phyloP scores from a whole-genome alignment of 2,797 vertebrate genomes.

The Gorsachius magnificus region DNA sequence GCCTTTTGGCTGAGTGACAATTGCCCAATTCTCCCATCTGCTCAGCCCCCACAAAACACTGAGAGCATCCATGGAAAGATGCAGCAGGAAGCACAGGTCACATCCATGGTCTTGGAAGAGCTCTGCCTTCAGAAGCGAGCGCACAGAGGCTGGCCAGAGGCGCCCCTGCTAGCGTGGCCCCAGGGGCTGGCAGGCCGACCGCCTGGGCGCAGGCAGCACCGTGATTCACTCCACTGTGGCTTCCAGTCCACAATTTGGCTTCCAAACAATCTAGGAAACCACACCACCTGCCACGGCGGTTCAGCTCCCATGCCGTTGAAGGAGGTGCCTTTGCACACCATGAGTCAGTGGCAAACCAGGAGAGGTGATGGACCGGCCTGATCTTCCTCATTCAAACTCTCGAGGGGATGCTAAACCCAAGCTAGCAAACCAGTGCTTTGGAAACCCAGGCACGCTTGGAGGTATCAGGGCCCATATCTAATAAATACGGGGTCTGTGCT shows the following conservation, averaged over 20 bases:
- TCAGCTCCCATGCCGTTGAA: background rate
- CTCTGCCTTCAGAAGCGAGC: background rate
- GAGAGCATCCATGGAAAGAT: background rate
- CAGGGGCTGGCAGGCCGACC: background rate
- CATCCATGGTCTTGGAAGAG: background rate
- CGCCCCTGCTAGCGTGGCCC: background rate
- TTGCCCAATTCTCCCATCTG: background rate
- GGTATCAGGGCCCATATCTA: background rate
- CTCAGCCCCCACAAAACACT: background rate
- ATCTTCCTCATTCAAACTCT: background rate
- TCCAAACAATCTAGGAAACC: slow-evolving; percentile 25
- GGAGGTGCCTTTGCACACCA: background rate
- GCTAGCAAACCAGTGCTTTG: background rate
- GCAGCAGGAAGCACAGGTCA: background rate
- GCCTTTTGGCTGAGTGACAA: slow-evolving; percentile 1
- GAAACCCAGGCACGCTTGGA: background rate
- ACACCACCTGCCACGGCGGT: background rate
- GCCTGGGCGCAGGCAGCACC: fast-evolving
- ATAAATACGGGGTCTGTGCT: background rate
- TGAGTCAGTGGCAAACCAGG: background rate
- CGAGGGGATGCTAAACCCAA: background rate
- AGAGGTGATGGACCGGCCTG: background rate
- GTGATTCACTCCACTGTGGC: background rate
- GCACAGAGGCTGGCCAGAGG: background rate
- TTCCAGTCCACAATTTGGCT: background rate